Percentiles rank a stretch among this genome's conserved stretches.
These are phyloP conservation scores for Lycia hirtaria DNA, from an alignment of 2,888 invertebrate species.

Conservation along the genomic window DNA sequence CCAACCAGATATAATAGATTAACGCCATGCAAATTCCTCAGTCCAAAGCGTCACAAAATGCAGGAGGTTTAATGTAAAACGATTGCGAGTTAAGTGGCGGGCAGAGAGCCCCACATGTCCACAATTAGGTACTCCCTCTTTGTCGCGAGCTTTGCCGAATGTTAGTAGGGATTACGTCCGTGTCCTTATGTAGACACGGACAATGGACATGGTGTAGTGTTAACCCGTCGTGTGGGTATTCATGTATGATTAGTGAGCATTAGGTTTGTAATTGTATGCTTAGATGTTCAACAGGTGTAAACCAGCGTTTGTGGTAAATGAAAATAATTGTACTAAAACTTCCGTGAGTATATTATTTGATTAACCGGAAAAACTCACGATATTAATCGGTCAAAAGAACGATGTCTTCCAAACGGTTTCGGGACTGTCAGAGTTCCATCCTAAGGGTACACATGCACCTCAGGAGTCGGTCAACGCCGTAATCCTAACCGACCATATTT, in stretches of 20 bases:
- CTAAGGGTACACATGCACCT: no score
- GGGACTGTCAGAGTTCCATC: no score
- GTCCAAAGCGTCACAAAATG: neutral
- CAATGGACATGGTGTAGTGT: constrained; percentile 42
- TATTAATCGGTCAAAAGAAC: no score
- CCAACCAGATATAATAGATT: neutral
- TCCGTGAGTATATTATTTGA: neutral
- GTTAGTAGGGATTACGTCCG: constrained; percentile 40
- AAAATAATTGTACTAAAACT: neutral
- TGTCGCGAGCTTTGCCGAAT: constrained; percentile 42
- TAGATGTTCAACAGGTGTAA: constrained; percentile 16
- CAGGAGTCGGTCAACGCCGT: no score
- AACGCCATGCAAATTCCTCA: neutral
- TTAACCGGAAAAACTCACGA: no score
- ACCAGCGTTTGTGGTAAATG: neutral
- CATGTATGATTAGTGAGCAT: constrained; percentile 29
- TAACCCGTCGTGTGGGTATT: constrained; percentile 38
- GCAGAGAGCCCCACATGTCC: constrained; percentile 12
- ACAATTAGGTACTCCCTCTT: constrained; percentile 38
- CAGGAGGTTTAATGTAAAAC: constrained; percentile 6
- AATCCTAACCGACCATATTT: no score
- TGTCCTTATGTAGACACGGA: constrained; percentile 37
- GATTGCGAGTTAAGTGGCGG: constrained; percentile 13
- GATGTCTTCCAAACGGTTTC: no score
- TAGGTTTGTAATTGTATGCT: constrained; percentile 13